phyloP scores from a whole-genome alignment of 2,113 vertebrate species.

The Neotoma lepida region DNA sequence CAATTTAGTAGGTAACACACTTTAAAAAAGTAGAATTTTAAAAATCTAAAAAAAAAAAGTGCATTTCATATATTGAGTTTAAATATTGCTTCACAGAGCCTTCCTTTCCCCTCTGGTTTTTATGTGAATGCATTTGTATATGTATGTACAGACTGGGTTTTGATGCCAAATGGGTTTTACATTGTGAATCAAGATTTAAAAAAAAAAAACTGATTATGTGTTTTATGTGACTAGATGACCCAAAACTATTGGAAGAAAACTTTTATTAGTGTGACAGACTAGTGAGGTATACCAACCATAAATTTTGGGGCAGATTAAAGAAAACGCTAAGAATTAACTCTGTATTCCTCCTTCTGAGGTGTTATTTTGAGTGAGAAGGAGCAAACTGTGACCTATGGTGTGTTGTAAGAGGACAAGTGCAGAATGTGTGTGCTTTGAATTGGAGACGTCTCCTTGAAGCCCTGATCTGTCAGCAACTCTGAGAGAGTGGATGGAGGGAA shows the following conservation, averaged over 20 bases:
- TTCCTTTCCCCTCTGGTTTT: not conserved
- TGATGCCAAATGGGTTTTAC: constrained; percentile 40
- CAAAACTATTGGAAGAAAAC: not conserved
- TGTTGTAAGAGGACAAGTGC: not conserved
- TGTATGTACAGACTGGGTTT: not conserved
- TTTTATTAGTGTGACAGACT: not conserved
- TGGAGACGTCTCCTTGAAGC: not conserved
- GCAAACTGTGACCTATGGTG: not conserved
- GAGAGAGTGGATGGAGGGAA: not conserved
- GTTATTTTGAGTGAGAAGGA: not conserved
- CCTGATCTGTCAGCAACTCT: not conserved
- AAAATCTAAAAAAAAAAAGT: not conserved
- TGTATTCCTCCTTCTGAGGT: not conserved
- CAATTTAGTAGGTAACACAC: not conserved
- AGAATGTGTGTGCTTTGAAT: not conserved
- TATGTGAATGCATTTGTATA: not conserved
- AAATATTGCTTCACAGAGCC: not conserved
- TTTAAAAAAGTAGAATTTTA: not conserved
- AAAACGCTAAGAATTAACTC: not conserved
- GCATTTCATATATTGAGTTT: not conserved
- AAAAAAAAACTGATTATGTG: not conserved
- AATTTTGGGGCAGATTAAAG: constrained; percentile 16
- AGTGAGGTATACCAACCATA: not conserved
- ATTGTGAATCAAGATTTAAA: not conserved
- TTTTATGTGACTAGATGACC: not conserved